A percentile compares a stretch with the other conserved stretches of the same genome.
These are phyloP conservation scores for Mirounga angustirostris DNA, from an alignment of 2,113 vertebrate species.

Conservation along the genomic window DNA sequence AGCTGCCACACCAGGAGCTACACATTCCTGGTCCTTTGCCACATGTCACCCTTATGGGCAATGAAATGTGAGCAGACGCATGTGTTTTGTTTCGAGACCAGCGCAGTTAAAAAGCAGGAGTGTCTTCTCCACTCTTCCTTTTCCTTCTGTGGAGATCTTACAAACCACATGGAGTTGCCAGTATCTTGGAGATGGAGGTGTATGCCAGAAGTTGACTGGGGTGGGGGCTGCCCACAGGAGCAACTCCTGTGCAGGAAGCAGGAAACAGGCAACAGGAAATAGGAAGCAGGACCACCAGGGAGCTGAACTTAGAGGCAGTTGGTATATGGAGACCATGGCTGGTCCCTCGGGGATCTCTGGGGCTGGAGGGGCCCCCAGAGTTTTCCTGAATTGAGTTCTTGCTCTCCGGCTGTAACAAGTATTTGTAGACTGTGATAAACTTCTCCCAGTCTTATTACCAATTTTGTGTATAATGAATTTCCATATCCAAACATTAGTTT, in stretches of 20 bases:
- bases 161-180: background rate
- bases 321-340: background rate
- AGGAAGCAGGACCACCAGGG: too few species aligned
- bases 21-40: background rate
- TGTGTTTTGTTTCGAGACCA: background rate
- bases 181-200: background rate
- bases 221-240: background rate
- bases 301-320: background rate
- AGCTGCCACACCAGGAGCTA: background rate
- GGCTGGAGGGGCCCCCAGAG: background rate
- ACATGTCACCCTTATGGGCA: background rate
- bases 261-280: background rate
- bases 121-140: background rate
- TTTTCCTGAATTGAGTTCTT: background rate
- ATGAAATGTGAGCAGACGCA: background rate
- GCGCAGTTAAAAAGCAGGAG: background rate
- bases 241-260: background rate
- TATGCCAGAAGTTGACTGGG: background rate
- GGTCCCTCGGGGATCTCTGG: rapidly evolving
- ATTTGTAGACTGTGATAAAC: background rate
- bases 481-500: background rate
- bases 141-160: background rate
- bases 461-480: background rate
- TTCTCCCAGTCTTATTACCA: background rate
- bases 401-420: background rate